Conservation (phyloP, 2,888 invertebrate genomes). For the Drosophila borborema region DNA sequence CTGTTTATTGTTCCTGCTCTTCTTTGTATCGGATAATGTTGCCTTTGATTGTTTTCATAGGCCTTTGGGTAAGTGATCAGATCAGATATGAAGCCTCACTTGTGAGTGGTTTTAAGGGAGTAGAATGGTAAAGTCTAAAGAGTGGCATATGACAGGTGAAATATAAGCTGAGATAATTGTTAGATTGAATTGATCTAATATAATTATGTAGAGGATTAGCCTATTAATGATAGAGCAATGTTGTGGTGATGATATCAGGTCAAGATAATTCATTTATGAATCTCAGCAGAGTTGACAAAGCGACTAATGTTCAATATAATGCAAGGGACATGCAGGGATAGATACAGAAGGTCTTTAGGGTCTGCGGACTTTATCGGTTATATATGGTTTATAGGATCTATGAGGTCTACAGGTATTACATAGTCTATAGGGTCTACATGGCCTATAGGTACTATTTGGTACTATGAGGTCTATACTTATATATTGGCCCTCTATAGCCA, state of each 20-base stretch:
- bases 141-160: not conserved
- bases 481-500: not conserved
- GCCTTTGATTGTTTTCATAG: conserved; percentile 40
- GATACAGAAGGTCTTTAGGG: not conserved
- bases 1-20: conserved; percentile 11
- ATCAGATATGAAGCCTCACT: not conserved
- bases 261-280: not conserved
- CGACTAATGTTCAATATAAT: not conserved
- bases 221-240: not conserved
- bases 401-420: too few species aligned
- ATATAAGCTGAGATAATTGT: not conserved
- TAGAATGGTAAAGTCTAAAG: not conserved
- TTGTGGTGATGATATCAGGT: not conserved
- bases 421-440: not conserved
- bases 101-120: not conserved
- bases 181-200: not conserved
- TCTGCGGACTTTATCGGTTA: too few species aligned
- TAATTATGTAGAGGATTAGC: not conserved
- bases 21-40: conserved; percentile 47
- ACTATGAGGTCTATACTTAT: too few species aligned
- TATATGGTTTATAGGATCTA: too few species aligned
- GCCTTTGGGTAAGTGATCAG: conserved; percentile 2
- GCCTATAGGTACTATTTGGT: too few species aligned
- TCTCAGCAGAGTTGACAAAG: too few species aligned
- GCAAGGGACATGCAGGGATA: not conserved